Conservation (phyloP, 2,888 invertebrate species). For the Abrostola tripartita region DNA sequence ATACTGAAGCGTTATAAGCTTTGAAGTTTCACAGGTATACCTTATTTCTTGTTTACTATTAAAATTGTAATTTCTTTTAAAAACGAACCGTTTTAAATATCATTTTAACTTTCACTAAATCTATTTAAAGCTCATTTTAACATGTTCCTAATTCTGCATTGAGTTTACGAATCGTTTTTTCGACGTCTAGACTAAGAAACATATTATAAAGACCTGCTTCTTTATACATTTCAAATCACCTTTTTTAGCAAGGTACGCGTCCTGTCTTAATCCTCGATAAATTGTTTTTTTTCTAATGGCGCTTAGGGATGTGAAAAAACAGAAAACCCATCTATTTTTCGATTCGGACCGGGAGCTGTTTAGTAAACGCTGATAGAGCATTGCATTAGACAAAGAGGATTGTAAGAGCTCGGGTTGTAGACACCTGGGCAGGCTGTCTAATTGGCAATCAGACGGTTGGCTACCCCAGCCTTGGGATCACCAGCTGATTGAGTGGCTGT, state of each 20-base stretch:
- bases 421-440: constrained; percentile 68
- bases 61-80: constrained; percentile 40
- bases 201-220: constrained; percentile 43
- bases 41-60: constrained; percentile 20
- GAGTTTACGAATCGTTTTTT: constrained; percentile 45
- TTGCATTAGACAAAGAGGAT: constrained; percentile 62
- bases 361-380: constrained; percentile 65
- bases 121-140: constrained; percentile 28
- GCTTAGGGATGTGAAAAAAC: constrained; percentile 49
- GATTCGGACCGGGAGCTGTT: constrained; percentile 56
- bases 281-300: constrained; percentile 65
- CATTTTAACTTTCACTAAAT: constrained; percentile 39
- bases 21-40: constrained; percentile 14
- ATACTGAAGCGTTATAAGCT: constrained; percentile 15
- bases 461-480: constrained; percentile 54
- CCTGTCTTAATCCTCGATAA: constrained; percentile 64
- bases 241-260: constrained; percentile 27
- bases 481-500: constrained; percentile 36
- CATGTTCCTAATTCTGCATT: constrained; percentile 38
- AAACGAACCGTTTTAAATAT: constrained; percentile 33
- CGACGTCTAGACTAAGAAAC: constrained; percentile 44
- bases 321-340: constrained; percentile 48
- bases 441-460: constrained; percentile 75
- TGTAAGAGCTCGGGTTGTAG: constrained; percentile 51
- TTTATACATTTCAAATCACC: constrained; percentile 31